Evolutionary conservation across 2,888 invertebrate species (phyloP).

Genomic region (Leptopilina syphax): DNA sequence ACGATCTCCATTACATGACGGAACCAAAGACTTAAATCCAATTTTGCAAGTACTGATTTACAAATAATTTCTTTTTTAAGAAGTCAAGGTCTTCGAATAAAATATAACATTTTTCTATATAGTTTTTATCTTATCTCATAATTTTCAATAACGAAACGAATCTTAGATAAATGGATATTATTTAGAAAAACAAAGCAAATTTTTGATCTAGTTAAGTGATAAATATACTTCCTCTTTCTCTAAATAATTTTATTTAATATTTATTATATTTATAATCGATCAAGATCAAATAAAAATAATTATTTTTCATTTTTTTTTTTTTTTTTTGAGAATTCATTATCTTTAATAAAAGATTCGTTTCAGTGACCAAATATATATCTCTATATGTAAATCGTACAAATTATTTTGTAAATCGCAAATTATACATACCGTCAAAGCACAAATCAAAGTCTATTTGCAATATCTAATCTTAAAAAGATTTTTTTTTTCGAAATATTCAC

Average conservation of each 20-base stretch:
- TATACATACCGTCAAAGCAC: slow-evolving; percentile 32
- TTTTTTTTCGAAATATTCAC: neutral
- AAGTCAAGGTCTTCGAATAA: slow-evolving; percentile 1
- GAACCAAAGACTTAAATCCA: slow-evolving; percentile 62
- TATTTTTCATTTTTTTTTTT: neutral
- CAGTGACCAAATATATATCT: slow-evolving; percentile 15
- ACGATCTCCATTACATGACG: slow-evolving; percentile 45
- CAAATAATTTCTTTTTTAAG: slow-evolving; percentile 3
- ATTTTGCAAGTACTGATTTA: slow-evolving; percentile 20
- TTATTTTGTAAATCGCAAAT: slow-evolving; percentile 18
- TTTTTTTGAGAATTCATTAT: neutral
- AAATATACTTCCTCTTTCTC: no score
- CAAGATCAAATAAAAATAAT: neutral
- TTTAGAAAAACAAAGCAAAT: neutral
- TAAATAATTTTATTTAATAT: neutral
- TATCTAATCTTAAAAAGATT: slow-evolving; percentile 8
- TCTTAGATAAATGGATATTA: neutral
- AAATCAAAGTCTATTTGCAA: slow-evolving; percentile 26
- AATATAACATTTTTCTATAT: neutral
- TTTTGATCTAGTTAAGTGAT: no score
- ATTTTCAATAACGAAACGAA: neutral
- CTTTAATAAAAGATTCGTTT: slow-evolving; percentile 22
- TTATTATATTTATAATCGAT: no score
- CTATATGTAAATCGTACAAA: slow-evolving; percentile 33
- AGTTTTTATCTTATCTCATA: neutral